These are phyloP conservation scores for Melanotaenia boesemani DNA, from an alignment of 2,797 vertebrate genomes.

Conservation along the genomic window DNA sequence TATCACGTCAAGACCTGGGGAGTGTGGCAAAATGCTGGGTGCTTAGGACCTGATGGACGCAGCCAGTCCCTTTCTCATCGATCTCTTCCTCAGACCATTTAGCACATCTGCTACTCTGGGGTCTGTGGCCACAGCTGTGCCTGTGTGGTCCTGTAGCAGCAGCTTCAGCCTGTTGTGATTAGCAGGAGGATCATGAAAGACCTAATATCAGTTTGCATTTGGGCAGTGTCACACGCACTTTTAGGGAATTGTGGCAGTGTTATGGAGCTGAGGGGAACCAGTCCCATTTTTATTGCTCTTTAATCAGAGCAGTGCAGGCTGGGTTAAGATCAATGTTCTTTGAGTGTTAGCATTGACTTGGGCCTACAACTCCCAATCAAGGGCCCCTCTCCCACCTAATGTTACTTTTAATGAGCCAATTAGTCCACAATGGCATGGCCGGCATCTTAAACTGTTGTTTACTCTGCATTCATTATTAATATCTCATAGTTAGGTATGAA, in stretches of 20 bases:
- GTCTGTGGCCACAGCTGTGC: conserved; percentile 55
- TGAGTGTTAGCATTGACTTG: conserved; percentile 83
- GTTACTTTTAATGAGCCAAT: conserved; percentile 89
- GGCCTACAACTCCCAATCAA: conserved; percentile 83
- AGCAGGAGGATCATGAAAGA: conserved; percentile 65
- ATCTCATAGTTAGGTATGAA: conserved; percentile 89
- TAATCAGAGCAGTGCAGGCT: conserved; percentile 83
- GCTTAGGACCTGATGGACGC: conserved; percentile 73
- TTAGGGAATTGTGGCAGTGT: conserved; percentile 61
- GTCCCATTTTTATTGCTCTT: conserved; percentile 83
- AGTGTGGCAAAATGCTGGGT: conserved; percentile 65
- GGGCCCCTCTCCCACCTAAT: conserved; percentile 85
- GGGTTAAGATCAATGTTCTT: conserved; percentile 86
- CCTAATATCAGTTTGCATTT: conserved; percentile 67
- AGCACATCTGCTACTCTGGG: conserved; percentile 68
- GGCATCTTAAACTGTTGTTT: conserved; percentile 89
- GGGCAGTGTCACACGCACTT: conserved; percentile 68
- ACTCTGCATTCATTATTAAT: conserved; percentile 89
- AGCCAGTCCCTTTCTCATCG: conserved; percentile 67
- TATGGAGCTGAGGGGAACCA: conserved; percentile 73
- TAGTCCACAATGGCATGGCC: conserved; percentile 86
- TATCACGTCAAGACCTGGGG: conserved; percentile 59
- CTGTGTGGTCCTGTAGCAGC: conserved; percentile 59
- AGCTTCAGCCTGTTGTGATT: conserved; percentile 41
- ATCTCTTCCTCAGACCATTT: conserved; percentile 77